These are phyloP conservation scores for Spatula clypeata DNA, from an alignment of 2,797 vertebrate species.

Conservation along the genomic window DNA sequence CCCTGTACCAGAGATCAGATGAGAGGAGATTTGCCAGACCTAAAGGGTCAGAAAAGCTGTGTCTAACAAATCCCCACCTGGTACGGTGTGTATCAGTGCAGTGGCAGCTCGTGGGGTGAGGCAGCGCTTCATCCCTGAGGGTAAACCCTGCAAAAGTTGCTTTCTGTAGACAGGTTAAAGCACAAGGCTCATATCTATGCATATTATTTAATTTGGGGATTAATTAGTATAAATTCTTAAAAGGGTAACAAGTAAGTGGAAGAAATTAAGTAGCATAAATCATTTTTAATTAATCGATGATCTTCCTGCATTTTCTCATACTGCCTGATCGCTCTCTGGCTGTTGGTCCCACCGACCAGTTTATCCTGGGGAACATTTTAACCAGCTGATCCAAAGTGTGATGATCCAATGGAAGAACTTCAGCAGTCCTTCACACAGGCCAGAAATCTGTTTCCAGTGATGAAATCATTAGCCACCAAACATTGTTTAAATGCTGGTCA, in stretches of 20 bases:
- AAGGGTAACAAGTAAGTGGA: background rate
- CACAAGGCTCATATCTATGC: background rate
- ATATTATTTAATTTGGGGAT: background rate
- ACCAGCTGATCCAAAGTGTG: background rate
- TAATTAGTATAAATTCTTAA: background rate
- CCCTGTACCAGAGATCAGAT: background rate
- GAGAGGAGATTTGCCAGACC: background rate
- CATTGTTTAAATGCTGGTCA: slow-evolving; percentile 4
- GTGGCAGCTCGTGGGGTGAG: rapidly evolving
- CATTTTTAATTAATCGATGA: background rate
- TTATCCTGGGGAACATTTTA: background rate
- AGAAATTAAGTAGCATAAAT: background rate
- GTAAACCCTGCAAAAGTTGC: background rate
- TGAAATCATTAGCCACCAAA: background rate
- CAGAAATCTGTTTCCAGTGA: background rate
- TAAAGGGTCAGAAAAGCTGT: background rate
- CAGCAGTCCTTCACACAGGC: background rate
- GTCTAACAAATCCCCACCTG: background rate
- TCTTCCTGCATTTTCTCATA: background rate
- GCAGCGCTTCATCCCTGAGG: background rate
- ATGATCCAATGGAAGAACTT: background rate
- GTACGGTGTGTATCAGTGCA: rapidly evolving
- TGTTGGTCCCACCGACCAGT: background rate
- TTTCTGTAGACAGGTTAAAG: background rate
- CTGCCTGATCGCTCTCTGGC: background rate